Base-by-base conservation (phyloP, 2,797 vertebrate genomes). In the Nyctalus aviator region DNA sequence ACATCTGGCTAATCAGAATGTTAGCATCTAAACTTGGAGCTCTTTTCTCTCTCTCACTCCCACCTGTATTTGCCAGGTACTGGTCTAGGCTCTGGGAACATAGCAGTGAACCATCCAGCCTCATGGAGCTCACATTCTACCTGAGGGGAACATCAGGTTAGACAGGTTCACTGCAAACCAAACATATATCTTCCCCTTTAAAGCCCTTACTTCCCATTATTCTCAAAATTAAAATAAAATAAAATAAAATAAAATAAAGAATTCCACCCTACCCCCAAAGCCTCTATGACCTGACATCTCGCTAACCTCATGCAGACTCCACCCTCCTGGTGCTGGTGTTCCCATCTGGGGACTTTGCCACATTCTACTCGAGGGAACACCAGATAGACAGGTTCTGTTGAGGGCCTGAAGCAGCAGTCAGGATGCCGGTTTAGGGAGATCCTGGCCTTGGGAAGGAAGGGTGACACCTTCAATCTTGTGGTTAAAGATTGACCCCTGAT, bases 161-260 rank as follows among this genome's bases (percentile, higher is more conserved):
- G 53, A 32, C 71, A 66, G 20, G 11, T 59, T 41, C 59, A 55
- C 53, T 55, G 53, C 5, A 78, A 66, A 78, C n/a, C 41, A 88
- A 85, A 41, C 21, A 32, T 17, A 15, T 15, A 3, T 0, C 18
- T 50, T 59, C 30, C 37, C 6, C 3, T 72, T 48, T 46, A 53
- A 92, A 76, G 17, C 37, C n/a, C 37, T 35, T 35, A 25, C 13
- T 48, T 71, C 21, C 32, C 20, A 44, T 2, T 53, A 44, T 71
- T 62, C 73, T 88, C 48, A 11, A 27, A 66, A 83, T 59, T 44
- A 64, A 72, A 59, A 69, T 55, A 75, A 85, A 57, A 50, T 44
- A 64, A 72, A 59, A 69, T 55, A 75, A 85, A 57, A 50, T 50
- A 50, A 55, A 53, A 71, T 8, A 8, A 76, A 76, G 21, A 75